These are phyloP conservation scores for Spicauda simplicius DNA, from an alignment of 2,888 invertebrate genomes.

Conservation along the genomic window DNA sequence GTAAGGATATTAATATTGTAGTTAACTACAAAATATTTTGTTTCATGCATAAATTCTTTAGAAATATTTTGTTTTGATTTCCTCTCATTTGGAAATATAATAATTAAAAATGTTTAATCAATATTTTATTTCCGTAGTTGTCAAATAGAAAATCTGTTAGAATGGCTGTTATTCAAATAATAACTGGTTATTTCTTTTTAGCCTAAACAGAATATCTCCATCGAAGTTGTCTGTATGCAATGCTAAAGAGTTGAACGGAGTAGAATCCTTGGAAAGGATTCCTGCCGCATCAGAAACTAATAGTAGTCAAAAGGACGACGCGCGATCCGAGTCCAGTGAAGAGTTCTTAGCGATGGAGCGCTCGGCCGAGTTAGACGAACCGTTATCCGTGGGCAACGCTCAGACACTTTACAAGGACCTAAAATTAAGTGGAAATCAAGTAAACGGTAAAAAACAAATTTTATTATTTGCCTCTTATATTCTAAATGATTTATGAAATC, in stretches of 20 bases:
- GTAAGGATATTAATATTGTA: not conserved
- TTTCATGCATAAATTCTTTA: too few relatives aligned
- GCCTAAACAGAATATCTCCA: slow-evolving; percentile 78
- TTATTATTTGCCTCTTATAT: too few relatives aligned
- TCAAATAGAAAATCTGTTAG: too few relatives aligned
- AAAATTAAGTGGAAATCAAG: slow-evolving; percentile 41
- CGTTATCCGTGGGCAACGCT: slow-evolving; percentile 55
- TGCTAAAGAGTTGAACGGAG: slow-evolving; percentile 66
- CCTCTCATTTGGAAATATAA: too few relatives aligned
- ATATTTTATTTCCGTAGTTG: not conserved
- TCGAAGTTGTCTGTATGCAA: slow-evolving; percentile 76
- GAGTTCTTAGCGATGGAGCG: slow-evolving; percentile 81
- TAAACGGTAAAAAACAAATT: slow-evolving; percentile 53
- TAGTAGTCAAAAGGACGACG: slow-evolving; percentile 70
- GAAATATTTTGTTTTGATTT: too few relatives aligned
- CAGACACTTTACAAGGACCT: slow-evolving; percentile 56
- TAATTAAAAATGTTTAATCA: not conserved
- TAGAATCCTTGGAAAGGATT: slow-evolving; percentile 61
- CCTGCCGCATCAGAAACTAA: slow-evolving; percentile 70
- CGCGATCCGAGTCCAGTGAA: slow-evolving; percentile 72
- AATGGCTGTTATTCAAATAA: too few relatives aligned
- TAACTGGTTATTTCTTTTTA: slow-evolving; percentile 50
- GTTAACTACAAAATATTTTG: too few relatives aligned
- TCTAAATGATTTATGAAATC: too few relatives aligned
- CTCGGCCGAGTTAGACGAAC: slow-evolving; percentile 68